These are phyloP conservation scores for Heterochromis multidens DNA, from an alignment of 2,113 vertebrate species.

Conservation along the genomic window DNA sequence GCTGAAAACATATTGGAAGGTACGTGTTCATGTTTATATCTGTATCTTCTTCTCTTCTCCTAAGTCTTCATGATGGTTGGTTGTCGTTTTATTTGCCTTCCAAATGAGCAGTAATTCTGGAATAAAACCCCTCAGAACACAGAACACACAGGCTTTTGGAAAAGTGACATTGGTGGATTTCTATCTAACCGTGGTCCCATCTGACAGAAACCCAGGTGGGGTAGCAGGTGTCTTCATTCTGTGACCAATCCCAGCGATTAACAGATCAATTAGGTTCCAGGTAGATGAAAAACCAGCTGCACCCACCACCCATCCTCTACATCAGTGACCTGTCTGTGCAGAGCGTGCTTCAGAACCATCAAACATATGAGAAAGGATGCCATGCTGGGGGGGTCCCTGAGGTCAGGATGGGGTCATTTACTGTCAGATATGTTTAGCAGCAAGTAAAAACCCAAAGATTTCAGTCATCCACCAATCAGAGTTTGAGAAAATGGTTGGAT, in stretches of 20 bases:
- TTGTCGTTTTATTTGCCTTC: not conserved
- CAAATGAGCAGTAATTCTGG: constrained; percentile 4
- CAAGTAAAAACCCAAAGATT: not conserved
- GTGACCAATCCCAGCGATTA: constrained; percentile 68
- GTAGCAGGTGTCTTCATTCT: constrained; percentile 62
- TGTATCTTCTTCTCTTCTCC: not conserved
- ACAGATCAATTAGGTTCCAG: constrained; percentile 65
- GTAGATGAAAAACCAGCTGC: constrained; percentile 62
- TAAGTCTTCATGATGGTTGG: not conserved
- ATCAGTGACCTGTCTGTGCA: constrained; percentile 20
- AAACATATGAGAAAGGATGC: not conserved
- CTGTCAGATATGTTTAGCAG: not conserved
- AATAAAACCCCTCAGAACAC: constrained; percentile 18
- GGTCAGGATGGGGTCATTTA: not conserved
- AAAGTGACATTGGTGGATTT: constrained; percentile 15
- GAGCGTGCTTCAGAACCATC: not conserved
- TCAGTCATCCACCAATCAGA: not conserved
- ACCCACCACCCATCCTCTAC: constrained; percentile 8
- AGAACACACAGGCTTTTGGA: constrained; percentile 20
- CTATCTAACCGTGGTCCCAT: constrained; percentile 35
- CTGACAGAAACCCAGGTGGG: constrained; percentile 61
- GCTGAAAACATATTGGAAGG: not conserved
- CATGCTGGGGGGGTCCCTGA: not conserved
- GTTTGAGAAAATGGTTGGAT: not conserved
- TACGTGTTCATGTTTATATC: not conserved